These are phyloP conservation scores for Philhelius pedissequus DNA, from an alignment of 2,888 invertebrate genomes.

Conservation along the genomic window DNA sequence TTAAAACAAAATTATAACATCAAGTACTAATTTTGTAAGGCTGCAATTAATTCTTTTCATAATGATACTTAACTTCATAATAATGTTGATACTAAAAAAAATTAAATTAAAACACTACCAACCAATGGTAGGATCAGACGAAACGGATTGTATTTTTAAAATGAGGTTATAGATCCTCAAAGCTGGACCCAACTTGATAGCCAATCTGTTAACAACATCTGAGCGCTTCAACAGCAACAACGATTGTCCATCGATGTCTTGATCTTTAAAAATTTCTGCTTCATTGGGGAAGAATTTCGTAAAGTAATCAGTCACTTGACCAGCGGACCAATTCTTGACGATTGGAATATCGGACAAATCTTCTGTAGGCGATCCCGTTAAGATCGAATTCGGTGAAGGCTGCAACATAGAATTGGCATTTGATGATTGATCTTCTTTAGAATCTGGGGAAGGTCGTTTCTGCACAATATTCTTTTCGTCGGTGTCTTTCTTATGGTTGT, in stretches of 20 bases:
- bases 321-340: constrained; percentile 84
- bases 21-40: neutral
- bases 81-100: neutral
- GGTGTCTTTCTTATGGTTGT: neutral
- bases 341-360: constrained; percentile 71
- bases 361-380: constrained; percentile 16
- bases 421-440: neutral
- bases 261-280: constrained; percentile 89
- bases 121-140: constrained; percentile 81
- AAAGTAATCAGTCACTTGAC: constrained; percentile 91
- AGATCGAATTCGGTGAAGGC: neutral
- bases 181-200: constrained; percentile 92
- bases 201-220: constrained; percentile 90
- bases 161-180: constrained; percentile 91
- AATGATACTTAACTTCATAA: too few relatives aligned
- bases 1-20: neutral
- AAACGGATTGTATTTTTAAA: constrained; percentile 88
- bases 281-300: constrained; percentile 87
- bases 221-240: constrained; percentile 89
- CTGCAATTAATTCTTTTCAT: neutral
- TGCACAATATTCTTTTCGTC: neutral
- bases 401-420: neutral
- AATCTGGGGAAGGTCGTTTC: neutral
- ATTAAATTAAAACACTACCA: constrained; percentile 70
- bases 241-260: constrained; percentile 95